A percentile compares a stretch with the other conserved stretches of the same genome.
These are phyloP conservation scores for Leptobrachium leishanense DNA, from an alignment of 2,113 vertebrate species.

Conservation along the genomic window DNA sequence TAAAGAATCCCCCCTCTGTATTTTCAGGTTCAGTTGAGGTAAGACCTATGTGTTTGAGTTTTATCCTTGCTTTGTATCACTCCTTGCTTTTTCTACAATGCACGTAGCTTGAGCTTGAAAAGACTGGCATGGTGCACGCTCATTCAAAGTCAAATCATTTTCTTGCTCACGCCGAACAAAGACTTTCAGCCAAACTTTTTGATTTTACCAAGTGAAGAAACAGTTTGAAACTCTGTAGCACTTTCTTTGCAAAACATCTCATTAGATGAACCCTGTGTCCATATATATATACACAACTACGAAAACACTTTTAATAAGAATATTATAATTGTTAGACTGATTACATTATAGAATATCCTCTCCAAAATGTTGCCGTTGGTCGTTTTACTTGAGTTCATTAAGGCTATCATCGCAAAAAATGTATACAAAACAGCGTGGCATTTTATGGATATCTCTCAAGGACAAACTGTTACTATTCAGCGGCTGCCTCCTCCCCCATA, in stretches of 20 bases:
- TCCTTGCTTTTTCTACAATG: no score
- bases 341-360: background rate
- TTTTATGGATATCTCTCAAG: conserved; percentile 36
- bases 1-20: no score
- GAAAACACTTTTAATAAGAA: background rate
- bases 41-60: no score
- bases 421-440: background rate
- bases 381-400: background rate
- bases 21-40: no score
- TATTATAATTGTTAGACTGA: background rate
- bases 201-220: background rate
- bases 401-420: conserved; percentile 10
- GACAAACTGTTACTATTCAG: conserved; percentile 37
- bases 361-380: background rate
- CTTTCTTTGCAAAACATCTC: background rate
- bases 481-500: conserved; percentile 25
- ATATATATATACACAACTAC: background rate
- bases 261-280: background rate
- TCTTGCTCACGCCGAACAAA: no score
- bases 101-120: no score
- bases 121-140: no score
- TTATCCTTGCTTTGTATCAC: no score
- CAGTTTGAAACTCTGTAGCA: background rate
- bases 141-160: no score
- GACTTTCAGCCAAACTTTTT: background rate